phyloP scores from a whole-genome alignment of 2,113 vertebrate genomes.

The Alectura lathami region DNA sequence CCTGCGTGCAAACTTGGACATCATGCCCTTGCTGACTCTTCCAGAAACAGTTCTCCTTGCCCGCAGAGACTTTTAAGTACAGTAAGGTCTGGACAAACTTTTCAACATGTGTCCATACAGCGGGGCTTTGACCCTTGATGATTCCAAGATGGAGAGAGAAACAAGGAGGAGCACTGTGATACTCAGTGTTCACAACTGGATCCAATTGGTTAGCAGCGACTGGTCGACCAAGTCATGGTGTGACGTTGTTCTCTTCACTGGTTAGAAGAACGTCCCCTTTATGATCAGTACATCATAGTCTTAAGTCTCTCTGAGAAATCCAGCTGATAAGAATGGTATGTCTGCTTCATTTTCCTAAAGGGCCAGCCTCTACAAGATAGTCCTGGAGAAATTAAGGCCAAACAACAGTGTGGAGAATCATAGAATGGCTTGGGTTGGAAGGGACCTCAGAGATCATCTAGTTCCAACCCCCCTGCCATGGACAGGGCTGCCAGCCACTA shows the following conservation, averaged over 20 bases:
- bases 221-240: not conserved
- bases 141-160: not conserved
- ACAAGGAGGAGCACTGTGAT: not conserved
- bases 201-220: not conserved
- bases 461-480: too few relatives aligned
- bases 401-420: too few relatives aligned
- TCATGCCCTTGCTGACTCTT: rapidly evolving
- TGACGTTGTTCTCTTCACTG: not conserved
- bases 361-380: not conserved
- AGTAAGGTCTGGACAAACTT: not conserved
- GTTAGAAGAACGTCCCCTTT: not conserved
- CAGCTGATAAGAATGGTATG: not conserved
- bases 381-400: not conserved
- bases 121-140: not conserved
- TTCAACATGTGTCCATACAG: not conserved
- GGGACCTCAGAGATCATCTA: too few relatives aligned
- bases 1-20: not conserved
- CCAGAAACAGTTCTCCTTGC: not conserved
- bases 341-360: not conserved
- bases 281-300: not conserved
- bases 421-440: too few relatives aligned
- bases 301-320: not conserved
- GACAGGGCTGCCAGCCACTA: too few relatives aligned
- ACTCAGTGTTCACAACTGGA: not conserved
- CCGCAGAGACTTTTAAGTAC: not conserved